Conservation (phyloP, 2,888 invertebrate genomes). For the Limnephilus lunatus region DNA sequence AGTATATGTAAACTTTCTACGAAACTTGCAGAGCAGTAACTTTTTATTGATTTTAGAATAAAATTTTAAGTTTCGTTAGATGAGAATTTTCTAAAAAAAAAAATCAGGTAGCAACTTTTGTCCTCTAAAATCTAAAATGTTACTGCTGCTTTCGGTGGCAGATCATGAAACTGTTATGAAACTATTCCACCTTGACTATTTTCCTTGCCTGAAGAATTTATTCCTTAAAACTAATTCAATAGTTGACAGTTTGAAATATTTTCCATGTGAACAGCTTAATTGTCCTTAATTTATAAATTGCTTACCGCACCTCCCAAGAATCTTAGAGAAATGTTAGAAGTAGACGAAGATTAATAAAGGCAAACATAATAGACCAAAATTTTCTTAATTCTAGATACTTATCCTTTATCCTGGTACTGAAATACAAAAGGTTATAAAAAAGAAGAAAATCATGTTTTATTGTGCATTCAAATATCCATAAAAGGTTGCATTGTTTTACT, state of each 20-base stretch:
- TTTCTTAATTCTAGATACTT: background rate
- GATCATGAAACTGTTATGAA: background rate
- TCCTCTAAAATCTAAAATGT: background rate
- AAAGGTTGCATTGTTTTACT: background rate
- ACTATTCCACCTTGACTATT: background rate
- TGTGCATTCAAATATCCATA: constrained; percentile 2
- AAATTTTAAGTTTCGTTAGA: background rate
- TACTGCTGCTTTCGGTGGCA: background rate
- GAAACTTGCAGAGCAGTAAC: no score
- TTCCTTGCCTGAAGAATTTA: background rate
- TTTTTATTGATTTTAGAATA: background rate
- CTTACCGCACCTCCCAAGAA: background rate
- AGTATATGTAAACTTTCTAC: no score
- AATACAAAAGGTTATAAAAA: background rate
- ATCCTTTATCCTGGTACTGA: background rate
- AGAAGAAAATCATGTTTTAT: background rate
- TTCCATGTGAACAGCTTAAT: background rate
- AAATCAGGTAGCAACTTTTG: background rate
- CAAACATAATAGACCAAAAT: background rate
- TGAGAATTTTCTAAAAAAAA: no score
- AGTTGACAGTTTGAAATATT: background rate
- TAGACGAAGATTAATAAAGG: background rate
- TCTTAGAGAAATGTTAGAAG: background rate
- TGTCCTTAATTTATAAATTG: background rate
- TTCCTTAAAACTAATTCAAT: background rate